Evolutionary conservation across 2,888 invertebrate genomes (phyloP).

Genomic region (Eumacrocentrus americanus): DNA sequence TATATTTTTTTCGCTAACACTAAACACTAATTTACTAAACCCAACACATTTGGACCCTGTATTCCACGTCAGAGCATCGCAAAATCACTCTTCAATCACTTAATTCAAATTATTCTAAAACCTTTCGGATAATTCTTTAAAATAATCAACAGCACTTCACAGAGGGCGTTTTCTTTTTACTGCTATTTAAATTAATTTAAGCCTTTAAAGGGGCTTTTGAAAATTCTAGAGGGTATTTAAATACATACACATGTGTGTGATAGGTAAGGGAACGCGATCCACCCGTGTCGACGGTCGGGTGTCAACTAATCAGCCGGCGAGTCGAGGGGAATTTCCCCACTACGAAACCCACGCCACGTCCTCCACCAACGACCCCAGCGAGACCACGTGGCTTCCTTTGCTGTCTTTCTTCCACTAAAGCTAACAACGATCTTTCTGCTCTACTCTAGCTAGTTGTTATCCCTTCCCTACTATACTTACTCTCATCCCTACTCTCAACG

Average conservation of each 20-base stretch:
- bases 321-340: conserved; percentile 28
- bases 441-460: too few relatives aligned
- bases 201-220: too few relatives aligned
- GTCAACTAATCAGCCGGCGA: conserved; percentile 41
- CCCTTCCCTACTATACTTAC: too few relatives aligned
- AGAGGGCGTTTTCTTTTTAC: too few relatives aligned
- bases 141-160: too few relatives aligned
- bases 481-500: too few relatives aligned
- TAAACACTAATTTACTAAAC: conserved; percentile 5
- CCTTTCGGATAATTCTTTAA: background rate
- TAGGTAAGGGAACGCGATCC: conserved; percentile 6
- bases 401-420: background rate
- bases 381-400: conserved; percentile 34
- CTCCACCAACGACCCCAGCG: conserved; percentile 18
- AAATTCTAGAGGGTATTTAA: too few relatives aligned
- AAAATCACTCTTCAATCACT: background rate
- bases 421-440: background rate
- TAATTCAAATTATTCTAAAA: background rate
- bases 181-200: too few relatives aligned
- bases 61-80: conserved; percentile 31
- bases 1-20: conserved; percentile 1
- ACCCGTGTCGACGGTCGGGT: conserved; percentile 48
- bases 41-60: conserved; percentile 8
- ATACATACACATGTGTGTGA: too few relatives aligned
- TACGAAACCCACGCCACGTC: conserved; percentile 4